Conservation (phyloP, 2,888 invertebrate species). For the Pachymerium ferrugineum region DNA sequence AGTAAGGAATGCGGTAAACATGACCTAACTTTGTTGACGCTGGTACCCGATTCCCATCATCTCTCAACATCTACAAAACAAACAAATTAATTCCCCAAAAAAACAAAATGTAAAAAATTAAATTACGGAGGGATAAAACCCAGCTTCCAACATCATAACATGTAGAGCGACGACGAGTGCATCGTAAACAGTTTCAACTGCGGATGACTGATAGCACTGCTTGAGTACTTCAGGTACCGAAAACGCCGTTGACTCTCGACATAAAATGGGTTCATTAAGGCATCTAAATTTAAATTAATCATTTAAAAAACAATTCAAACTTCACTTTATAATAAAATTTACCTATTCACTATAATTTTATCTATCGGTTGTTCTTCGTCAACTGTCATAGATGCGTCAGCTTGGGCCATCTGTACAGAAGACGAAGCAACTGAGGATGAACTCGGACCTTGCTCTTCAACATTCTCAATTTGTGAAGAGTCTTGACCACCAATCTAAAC, state of each 20-base stretch:
- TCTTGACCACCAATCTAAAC: background rate
- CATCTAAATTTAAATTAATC: background rate
- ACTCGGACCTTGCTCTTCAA: background rate
- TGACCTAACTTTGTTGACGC: background rate
- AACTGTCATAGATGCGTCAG: too few relatives aligned
- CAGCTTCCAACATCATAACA: constrained; percentile 30
- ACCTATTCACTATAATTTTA: background rate
- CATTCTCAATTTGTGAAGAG: background rate
- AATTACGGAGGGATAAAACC: background rate
- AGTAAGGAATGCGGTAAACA: constrained; percentile 2
- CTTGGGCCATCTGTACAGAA: too few relatives aligned
- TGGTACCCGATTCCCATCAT: background rate
- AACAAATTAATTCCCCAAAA: too few relatives aligned
- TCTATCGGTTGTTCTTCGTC: background rate
- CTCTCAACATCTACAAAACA: background rate
- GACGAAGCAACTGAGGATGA: background rate
- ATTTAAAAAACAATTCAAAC: too few relatives aligned
- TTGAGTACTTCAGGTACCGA: constrained; percentile 17
- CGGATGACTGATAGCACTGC: background rate
- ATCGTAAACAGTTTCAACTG: constrained; percentile 1
- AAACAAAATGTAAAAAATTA: too few relatives aligned
- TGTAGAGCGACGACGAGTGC: constrained; percentile 28
- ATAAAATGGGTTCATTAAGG: constrained; percentile 28
- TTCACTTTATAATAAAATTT: background rate
- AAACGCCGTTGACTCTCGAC: constrained; percentile 27